phyloP scores from a whole-genome alignment of 2,888 invertebrate genomes.

The Amitus sp. region DNA sequence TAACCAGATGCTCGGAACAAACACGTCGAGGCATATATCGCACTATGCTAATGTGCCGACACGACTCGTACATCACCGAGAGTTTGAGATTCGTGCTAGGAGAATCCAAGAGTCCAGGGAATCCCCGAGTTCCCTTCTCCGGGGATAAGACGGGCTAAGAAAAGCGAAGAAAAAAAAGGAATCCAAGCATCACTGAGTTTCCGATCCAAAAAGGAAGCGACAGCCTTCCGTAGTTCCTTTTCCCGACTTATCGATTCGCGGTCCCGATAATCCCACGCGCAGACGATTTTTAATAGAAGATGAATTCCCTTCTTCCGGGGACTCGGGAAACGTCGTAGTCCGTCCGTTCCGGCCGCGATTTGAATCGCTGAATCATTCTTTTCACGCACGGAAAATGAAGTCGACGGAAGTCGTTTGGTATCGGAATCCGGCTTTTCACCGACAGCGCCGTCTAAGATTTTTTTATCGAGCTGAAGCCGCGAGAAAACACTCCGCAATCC shows the following conservation, averaged over 20 bases:
- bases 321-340: background rate
- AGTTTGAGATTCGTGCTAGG: slow-evolving; percentile 26
- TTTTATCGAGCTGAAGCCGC: no score
- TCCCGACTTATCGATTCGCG: slow-evolving; percentile 10
- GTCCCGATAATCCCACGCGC: slow-evolving; percentile 30
- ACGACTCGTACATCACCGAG: slow-evolving; percentile 43
- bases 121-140: background rate
- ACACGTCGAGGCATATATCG: slow-evolving; percentile 33
- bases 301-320: slow-evolving; percentile 24
- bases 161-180: slow-evolving; percentile 14
- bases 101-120: slow-evolving; percentile 19
- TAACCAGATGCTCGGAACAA: slow-evolving; percentile 41
- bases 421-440: background rate
- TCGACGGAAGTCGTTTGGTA: background rate
- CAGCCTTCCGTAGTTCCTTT: slow-evolving; percentile 15
- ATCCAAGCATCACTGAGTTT: slow-evolving; percentile 20
- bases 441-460: no score
- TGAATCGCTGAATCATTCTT: slow-evolving; percentile 2
- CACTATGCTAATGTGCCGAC: slow-evolving; percentile 44
- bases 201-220: slow-evolving; percentile 22
- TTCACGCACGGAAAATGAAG: background rate
- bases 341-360: background rate
- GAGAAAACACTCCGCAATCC: no score
- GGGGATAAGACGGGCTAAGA: slow-evolving; percentile 6
- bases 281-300: slow-evolving; percentile 40